Conservation (phyloP, 2,797 vertebrate species). For the Crocidura indochinensis region DNA sequence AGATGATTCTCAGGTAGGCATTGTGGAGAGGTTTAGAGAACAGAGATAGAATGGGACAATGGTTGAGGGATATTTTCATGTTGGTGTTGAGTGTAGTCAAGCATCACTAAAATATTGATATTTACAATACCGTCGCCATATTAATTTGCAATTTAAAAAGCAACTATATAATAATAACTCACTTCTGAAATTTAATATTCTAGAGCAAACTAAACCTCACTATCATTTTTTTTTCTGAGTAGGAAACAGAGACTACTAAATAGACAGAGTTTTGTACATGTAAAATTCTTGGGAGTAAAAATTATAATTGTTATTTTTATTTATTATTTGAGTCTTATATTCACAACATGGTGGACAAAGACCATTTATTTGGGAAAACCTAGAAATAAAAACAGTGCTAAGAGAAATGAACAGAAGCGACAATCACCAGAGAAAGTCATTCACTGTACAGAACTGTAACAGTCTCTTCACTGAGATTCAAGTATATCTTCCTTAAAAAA, state of each 20-base stretch:
- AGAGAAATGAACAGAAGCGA: background rate
- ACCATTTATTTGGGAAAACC: slow-evolving; percentile 32
- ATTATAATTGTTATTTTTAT: background rate
- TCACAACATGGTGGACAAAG: background rate
- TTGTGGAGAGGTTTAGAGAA: background rate
- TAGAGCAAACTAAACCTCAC: too few relatives aligned
- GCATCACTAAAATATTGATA: too few relatives aligned
- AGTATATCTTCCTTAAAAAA: background rate
- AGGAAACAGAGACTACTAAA: background rate
- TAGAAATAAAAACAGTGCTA: background rate
- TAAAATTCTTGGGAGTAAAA: background rate
- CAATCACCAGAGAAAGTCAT: background rate
- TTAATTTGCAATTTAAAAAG: too few relatives aligned
- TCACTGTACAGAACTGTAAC: background rate
- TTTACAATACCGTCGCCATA: too few relatives aligned
- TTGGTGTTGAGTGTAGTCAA: too few relatives aligned
- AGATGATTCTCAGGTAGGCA: too few relatives aligned
- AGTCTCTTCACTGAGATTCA: slow-evolving; percentile 5
- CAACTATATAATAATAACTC: too few relatives aligned
- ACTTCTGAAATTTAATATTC: too few relatives aligned
- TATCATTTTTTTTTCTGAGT: background rate
- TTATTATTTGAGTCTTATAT: background rate
- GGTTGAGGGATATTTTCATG: too few relatives aligned
- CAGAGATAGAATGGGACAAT: too few relatives aligned
- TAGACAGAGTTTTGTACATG: background rate